These are phyloP conservation scores for Hylaeus volcanicus DNA, from an alignment of 1,140 invertebrate species.

Conservation along the genomic window DNA sequence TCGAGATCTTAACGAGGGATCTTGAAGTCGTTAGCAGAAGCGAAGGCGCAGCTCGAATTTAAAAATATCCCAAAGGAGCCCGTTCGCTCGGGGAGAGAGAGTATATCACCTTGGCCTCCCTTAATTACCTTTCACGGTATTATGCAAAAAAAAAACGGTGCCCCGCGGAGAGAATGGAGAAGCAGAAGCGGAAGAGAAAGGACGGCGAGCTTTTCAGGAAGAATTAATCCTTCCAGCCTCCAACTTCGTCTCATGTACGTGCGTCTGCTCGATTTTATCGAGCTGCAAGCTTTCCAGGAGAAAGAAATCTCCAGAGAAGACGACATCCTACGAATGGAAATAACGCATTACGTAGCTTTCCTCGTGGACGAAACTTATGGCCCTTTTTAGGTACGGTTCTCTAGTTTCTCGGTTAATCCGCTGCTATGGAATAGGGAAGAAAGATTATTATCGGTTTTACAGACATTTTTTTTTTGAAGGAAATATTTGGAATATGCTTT, in stretches of 20 bases:
- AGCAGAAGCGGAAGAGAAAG: background rate
- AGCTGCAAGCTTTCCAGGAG: background rate
- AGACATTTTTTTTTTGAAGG: too few species aligned
- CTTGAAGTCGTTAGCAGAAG: conserved; percentile 37
- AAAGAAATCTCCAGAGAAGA: conserved; percentile 11
- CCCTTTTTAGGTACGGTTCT: too few species aligned
- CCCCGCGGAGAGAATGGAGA: background rate
- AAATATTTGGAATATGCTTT: too few species aligned
- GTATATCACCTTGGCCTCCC: conserved; percentile 17
- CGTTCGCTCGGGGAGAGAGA: conserved; percentile 17
- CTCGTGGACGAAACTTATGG: background rate
- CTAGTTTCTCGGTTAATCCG: background rate
- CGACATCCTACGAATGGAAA: background rate
- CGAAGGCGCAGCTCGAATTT: conserved; percentile 36
- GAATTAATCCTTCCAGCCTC: conserved; percentile 35
- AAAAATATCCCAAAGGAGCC: conserved; percentile 35
- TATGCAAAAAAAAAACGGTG: conserved; percentile 32
- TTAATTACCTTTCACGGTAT: conserved; percentile 57
- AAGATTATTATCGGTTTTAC: too few species aligned
- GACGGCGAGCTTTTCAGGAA: conserved; percentile 1
- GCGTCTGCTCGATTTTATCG: conserved; percentile 30
- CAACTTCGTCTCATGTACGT: conserved; percentile 3
- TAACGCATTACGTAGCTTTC: background rate
- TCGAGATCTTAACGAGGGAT: conserved; percentile 52
- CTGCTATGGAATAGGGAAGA: background rate